Evolutionary conservation across 92 coral and sea anemone genomes (phyloP), one percentile per base, ranked within the genome.

Genomic region (Paramuricea clavata): DNA sequence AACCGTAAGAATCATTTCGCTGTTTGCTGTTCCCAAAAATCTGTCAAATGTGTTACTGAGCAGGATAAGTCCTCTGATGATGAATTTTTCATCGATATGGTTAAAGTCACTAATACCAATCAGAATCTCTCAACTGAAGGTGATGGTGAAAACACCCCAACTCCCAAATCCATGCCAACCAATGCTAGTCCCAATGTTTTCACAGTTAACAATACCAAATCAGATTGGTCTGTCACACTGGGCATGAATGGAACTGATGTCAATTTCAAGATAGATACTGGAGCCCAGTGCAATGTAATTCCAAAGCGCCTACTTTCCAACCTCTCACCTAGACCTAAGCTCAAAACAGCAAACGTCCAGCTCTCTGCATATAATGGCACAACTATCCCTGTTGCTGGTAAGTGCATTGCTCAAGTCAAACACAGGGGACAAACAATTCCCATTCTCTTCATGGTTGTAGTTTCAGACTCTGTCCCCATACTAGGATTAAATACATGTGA

Each of bases 1-100:
- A 19, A 77, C 27, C 52, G 49, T 43, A 65, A 49, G 6, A 87
- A 90, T 39, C 90, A 90, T 49, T 90, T 80, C 67, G 80, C 87
- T 15, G 32, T 39, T n/a, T 69, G 78, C 86, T 87, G 88, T 28
- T 74, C 78, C 12, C 60, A 56, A 50, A 85, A 69, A 32, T 6
- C 12, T 27, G 32, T 76, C 32, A 76, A 76, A 2, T 27, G 21
- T 49, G 81, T 76, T 9, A 28, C 81, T 8, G 64, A 25, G 32
- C 52, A 44, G 28, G 65, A 43, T 21, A 16, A 59, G 0, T 76
- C 81, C 16, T 49, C 64, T n/a, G 83, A 78, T 78, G 83, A 54
- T 3, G 50, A 74, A 32, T 31, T 34, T 31, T 27, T 76, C 57
- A 34, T 76, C 34, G 54, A 76, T 30, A 16, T 52, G 41, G 68